A percentile compares a stretch with the other conserved stretches of the same genome.
Evolutionary conservation across 1,140 invertebrate species (phyloP).

Genomic region (Zaprionus gabonicus): DNA sequence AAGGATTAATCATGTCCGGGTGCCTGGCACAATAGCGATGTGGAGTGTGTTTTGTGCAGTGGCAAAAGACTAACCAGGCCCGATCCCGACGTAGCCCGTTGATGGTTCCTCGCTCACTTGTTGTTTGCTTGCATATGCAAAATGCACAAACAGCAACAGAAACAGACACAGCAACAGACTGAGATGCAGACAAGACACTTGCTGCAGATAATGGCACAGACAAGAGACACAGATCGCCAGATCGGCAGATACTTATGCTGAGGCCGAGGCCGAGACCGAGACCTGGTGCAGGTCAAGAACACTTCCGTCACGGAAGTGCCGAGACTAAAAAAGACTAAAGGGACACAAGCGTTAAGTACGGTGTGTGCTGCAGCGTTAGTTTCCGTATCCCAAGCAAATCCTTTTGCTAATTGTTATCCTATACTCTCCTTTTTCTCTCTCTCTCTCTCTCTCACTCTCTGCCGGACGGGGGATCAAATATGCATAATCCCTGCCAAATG

Average conservation of each 20-base stretch:
- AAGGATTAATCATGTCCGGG: constrained; percentile 51
- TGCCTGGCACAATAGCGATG: constrained; percentile 25
- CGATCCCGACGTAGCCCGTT: background rate
- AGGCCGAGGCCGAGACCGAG: constrained; percentile 1
- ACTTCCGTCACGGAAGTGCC: constrained; percentile 58
- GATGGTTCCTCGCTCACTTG: constrained; percentile 31
- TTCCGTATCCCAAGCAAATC: constrained; percentile 72
- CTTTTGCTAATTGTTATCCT: constrained; percentile 80
- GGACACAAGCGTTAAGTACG: constrained; percentile 76
- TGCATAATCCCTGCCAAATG: constrained; percentile 49
- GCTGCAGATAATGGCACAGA: constrained; percentile 36
- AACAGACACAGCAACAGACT: background rate
- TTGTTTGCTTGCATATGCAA: constrained; percentile 56
- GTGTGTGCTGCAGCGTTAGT: constrained; percentile 47
- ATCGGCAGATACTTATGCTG: constrained; percentile 7
- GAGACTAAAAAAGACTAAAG: constrained; percentile 45
- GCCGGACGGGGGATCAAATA: constrained; percentile 10
- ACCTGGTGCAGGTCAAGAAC: constrained; percentile 17
- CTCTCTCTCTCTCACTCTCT: background rate
- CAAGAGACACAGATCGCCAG: background rate
- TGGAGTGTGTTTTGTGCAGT: constrained; percentile 29
- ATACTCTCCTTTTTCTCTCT: constrained; percentile 13
- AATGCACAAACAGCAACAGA: constrained; percentile 35
- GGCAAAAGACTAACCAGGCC: constrained; percentile 43
- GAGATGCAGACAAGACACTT: constrained; percentile 22